phyloP scores from a whole-genome alignment of 2,888 invertebrate species.

The Ornithoptera alexandrae region DNA sequence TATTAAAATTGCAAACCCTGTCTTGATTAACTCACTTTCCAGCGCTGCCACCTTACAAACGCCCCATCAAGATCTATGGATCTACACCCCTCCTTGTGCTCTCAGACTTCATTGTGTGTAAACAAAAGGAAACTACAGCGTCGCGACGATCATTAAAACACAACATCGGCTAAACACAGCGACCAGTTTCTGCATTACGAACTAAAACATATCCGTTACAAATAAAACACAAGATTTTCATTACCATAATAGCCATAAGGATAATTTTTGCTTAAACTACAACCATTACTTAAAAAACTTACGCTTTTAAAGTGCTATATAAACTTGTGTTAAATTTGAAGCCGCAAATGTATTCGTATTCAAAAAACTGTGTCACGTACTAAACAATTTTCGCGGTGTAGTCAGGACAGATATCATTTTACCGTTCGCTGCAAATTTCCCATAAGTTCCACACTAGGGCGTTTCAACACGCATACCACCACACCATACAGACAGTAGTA shows the following conservation, averaged over 20 bases:
- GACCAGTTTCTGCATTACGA: conserved; percentile 13
- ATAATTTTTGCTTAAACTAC: conserved; percentile 7
- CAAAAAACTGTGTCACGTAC: conserved; percentile 15
- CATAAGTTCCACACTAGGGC: conserved; percentile 34
- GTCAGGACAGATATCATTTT: conserved; percentile 49
- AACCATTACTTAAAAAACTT: background rate
- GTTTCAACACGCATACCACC: conserved; percentile 15
- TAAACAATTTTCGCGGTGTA: conserved; percentile 20
- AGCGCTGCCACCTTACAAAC: conserved; percentile 37
- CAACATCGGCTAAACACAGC: conserved; percentile 26
- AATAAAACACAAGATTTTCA: background rate
- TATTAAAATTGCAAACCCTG: background rate
- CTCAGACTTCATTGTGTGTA: conserved; percentile 54
- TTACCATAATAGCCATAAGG: conserved; percentile 4
- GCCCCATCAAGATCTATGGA: conserved; percentile 44
- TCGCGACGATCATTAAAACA: conserved; percentile 50
- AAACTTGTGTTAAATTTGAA: conserved; percentile 10
- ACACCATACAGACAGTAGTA: background rate
- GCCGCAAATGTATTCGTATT: conserved; percentile 12
- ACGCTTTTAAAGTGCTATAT: background rate
- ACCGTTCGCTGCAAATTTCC: conserved; percentile 37
- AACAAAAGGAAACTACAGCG: conserved; percentile 47
- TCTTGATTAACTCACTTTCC: conserved; percentile 32
- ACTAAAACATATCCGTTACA: conserved; percentile 8
- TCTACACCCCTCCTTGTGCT: conserved; percentile 42